Evolutionary conservation across 2,797 vertebrate species (phyloP), one percentile per base, ranked within the genome.

Genomic region (Valencia hispanica): DNA sequence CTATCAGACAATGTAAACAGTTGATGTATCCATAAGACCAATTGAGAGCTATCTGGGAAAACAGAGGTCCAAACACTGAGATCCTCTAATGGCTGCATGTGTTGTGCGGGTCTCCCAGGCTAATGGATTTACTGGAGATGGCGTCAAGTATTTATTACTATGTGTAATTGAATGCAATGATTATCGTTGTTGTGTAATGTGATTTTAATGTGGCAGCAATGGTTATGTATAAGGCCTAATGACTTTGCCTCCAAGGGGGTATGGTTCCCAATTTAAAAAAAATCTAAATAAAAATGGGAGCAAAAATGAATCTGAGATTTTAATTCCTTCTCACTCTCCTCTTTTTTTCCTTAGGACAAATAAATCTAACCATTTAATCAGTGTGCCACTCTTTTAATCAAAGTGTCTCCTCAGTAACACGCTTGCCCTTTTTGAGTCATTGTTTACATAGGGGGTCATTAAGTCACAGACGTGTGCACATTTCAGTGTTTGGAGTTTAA

Each of bases 131-230:
- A 94, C 92, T 93, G 90, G 92, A 94, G 94, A 94, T 95, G 92
- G 92, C 85, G 89, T 92, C 69, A 89, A 91, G 93, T 95, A 95
- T 96, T 95, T 95, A 95, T 96, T 95, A 95, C 95, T 94, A 94
- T 88, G 92, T 95, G 94, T 96, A 96, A 96, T 95, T 96, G 95
- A 95, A 95, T 94, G 94, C 94, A 94, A 95, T 96, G 94, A 95
- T 96, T 95, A 95, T 95, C 87, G 93, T 95, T 95, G 94, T 95
- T 95, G 94, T 96, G 94, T 96, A 96, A 96, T 96, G 95, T 92
- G 95, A 95, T 96, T 96, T 96, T 96, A 95, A 96, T 96, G 95
- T 93, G 93, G 92, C 92, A 90, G 91, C 91, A 79, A 96, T 95
- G 94, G 94, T 95, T 96, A 95, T 95, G 94, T 95, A 95, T 95